Evolutionary conservation across 1,140 invertebrate species (phyloP).

Genomic region (Paramacrobiotus metropolitanus): DNA sequence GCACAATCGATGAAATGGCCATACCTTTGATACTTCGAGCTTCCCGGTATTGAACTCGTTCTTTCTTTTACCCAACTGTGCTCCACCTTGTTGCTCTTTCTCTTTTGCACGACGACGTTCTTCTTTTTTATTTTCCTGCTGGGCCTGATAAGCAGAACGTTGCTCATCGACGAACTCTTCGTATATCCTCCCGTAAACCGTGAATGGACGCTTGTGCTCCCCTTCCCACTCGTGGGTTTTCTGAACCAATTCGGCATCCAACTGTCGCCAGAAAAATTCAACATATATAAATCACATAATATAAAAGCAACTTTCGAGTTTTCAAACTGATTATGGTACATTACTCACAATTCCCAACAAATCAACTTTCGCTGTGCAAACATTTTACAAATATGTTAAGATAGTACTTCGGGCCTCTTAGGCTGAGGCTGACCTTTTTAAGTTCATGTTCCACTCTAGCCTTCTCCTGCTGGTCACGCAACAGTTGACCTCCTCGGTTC

Average conservation of each 20-base stretch:
- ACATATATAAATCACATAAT: too few relatives aligned
- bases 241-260: neutral
- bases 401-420: neutral
- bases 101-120: constrained; percentile 1
- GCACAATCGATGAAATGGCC: too few relatives aligned
- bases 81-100: neutral
- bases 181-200: constrained; percentile 20
- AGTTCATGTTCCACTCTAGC: constrained; percentile 25
- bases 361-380: neutral
- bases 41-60: too few relatives aligned
- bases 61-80: too few relatives aligned
- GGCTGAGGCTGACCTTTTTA: constrained; percentile 12
- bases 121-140: constrained; percentile 24
- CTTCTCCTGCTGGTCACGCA: constrained; percentile 55
- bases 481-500: constrained; percentile 53
- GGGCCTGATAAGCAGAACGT: constrained; percentile 19
- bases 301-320: too few relatives aligned
- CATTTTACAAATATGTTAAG: neutral
- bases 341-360: neutral
- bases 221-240: constrained; percentile 19
- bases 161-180: constrained; percentile 19
- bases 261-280: neutral
- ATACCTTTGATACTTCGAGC: too few relatives aligned
- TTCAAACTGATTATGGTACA: too few relatives aligned
- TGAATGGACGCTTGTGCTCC: constrained; percentile 17